phyloP scores from a whole-genome alignment of 2,888 invertebrate genomes.

The Epicampocera succincta region DNA sequence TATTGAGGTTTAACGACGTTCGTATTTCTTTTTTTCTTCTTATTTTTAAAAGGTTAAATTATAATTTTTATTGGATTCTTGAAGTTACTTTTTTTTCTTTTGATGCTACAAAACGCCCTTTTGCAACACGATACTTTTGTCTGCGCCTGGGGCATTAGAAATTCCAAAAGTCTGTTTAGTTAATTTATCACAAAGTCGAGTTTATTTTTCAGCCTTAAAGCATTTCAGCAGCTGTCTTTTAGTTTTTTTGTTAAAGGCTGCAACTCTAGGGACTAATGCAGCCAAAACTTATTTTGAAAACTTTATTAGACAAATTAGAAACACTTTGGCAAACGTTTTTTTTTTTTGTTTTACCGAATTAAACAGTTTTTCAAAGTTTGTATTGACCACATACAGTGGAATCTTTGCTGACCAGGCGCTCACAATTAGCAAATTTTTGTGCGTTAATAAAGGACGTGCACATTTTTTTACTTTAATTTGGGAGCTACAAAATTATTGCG shows the following conservation, averaged over 20 bases:
- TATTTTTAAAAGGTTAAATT: not conserved
- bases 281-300: slow-evolving; percentile 36
- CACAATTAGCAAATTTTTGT: no score
- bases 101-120: slow-evolving; percentile 44
- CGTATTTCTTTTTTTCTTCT: slow-evolving; percentile 21
- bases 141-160: slow-evolving; percentile 62
- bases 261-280: not conserved
- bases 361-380: no score
- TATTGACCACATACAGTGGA: no score
- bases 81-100: slow-evolving; percentile 37
- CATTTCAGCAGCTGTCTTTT: slow-evolving; percentile 66
- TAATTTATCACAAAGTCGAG: slow-evolving; percentile 54
- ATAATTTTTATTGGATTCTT: slow-evolving; percentile 49
- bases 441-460: no score
- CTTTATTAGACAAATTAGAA: slow-evolving; percentile 64
- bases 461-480: no score
- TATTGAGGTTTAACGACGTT: slow-evolving; percentile 59
- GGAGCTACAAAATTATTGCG: no score
- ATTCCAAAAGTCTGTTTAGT: slow-evolving; percentile 54
- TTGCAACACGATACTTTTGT: slow-evolving; percentile 67
- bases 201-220: slow-evolving; percentile 31
- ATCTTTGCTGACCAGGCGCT: no score
- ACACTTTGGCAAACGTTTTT: slow-evolving; percentile 12
- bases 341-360: no score
- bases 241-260: not conserved